These are phyloP conservation scores for Onthophagus taurus DNA, from an alignment of 1,140 invertebrate genomes.

Conservation along the genomic window DNA sequence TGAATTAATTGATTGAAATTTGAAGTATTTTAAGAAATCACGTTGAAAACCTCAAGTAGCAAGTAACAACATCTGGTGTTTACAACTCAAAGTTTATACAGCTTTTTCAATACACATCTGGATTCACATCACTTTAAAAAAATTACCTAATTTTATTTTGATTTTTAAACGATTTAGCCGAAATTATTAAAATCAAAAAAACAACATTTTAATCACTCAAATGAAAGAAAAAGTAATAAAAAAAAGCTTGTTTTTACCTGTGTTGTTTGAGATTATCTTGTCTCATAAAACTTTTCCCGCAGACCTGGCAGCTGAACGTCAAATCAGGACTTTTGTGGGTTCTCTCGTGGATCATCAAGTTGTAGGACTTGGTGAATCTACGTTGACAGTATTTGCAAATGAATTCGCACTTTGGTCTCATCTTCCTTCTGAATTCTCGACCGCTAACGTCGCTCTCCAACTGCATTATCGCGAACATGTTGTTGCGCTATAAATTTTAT, in stretches of 20 bases:
- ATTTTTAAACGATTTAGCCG: neutral
- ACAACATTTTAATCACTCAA: too few relatives aligned
- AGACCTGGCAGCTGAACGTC: slow-evolving; percentile 97
- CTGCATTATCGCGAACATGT: slow-evolving; percentile 79
- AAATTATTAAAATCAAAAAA: slow-evolving; percentile 7
- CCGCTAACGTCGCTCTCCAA: slow-evolving; percentile 84
- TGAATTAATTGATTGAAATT: too few relatives aligned
- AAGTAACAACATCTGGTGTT: too few relatives aligned
- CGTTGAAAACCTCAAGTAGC: too few relatives aligned
- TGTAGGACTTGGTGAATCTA: slow-evolving; percentile 98
- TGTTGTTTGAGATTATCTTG: slow-evolving; percentile 94
- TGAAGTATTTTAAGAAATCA: too few relatives aligned
- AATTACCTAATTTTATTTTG: too few relatives aligned
- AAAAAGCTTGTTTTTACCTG: slow-evolving; percentile 55
- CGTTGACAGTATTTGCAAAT: slow-evolving; percentile 98
- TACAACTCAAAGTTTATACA: too few relatives aligned
- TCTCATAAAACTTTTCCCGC: slow-evolving; percentile 95
- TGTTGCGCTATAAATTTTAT: too few relatives aligned
- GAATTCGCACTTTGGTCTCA: slow-evolving; percentile 92
- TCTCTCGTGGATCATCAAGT: slow-evolving; percentile 97
- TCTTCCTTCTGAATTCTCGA: slow-evolving; percentile 85
- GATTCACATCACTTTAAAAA: too few relatives aligned
- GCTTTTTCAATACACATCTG: too few relatives aligned
- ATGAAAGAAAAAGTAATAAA: neutral
- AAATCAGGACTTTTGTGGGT: slow-evolving; percentile 95